Conservation (phyloP, 92 coral and sea anemone genomes). For the Porites evermanni region DNA sequence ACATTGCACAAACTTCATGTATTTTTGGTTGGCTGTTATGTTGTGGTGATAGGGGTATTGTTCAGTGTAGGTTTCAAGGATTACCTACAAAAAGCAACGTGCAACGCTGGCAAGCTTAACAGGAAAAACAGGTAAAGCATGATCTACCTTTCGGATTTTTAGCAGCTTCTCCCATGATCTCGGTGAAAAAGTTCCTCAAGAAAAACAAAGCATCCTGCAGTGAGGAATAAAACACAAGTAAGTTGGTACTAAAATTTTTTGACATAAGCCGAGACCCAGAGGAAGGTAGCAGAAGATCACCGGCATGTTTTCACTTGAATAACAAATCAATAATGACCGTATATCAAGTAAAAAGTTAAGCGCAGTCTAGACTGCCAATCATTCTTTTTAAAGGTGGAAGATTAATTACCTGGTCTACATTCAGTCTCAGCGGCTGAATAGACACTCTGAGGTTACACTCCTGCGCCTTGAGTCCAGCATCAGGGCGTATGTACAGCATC, state of each 20-base stretch:
- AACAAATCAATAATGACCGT: no score
- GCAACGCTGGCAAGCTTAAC: not conserved
- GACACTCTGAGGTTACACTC: constrained; percentile 93
- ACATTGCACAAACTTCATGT: no score
- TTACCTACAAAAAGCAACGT: not conserved
- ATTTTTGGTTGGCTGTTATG: no score
- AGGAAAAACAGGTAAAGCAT: not conserved
- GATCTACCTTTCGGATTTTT: constrained; percentile 82
- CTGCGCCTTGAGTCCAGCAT: constrained; percentile 78
- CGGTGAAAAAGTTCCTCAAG: constrained; percentile 85
- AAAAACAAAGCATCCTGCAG: constrained; percentile 85
- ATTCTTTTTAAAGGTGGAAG: not conserved
- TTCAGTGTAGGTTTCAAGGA: not conserved
- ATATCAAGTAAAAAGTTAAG: no score
- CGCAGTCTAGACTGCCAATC: not conserved
- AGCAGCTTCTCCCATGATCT: constrained; percentile 86
- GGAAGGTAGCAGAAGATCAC: no score
- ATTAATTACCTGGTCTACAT: constrained; percentile 89
- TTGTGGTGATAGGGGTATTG: no score
- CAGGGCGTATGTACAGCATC: constrained; percentile 92
- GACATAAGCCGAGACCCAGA: no score
- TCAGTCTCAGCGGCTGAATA: constrained; percentile 92
- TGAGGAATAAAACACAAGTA: not conserved
- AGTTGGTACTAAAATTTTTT: no score
- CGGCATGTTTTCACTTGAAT: no score